A percentile compares a stretch with the other conserved stretches of the same genome.
Conservation (phyloP, 2,888 invertebrate species). For the Tillus elongatus region DNA sequence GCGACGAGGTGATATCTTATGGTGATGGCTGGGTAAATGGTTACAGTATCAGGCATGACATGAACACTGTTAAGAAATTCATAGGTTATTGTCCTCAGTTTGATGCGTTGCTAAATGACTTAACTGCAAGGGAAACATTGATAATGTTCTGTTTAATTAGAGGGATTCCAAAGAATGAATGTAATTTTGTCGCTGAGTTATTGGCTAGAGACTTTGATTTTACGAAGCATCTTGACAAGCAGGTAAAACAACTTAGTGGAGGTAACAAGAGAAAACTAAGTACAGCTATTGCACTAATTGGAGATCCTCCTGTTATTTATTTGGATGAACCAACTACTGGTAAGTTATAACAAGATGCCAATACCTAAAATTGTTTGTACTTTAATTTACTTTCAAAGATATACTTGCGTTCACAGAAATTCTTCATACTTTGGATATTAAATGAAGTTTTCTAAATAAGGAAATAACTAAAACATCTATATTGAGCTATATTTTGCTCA, state of each 20-base stretch:
- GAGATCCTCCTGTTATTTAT: conserved; percentile 47
- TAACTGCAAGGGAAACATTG: conserved; percentile 47
- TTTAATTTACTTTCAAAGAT: too few species aligned
- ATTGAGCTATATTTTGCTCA: too few species aligned
- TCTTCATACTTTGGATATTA: too few species aligned
- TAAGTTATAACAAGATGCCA: conserved; percentile 19
- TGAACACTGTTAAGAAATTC: conserved; percentile 51
- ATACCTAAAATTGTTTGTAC: too few species aligned
- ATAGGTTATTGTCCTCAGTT: conserved; percentile 51
- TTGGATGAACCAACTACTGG: conserved; percentile 50
- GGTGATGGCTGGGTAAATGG: conserved; percentile 59
- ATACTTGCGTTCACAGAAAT: too few species aligned
- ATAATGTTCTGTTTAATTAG: conserved; percentile 45
- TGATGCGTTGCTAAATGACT: conserved; percentile 47
- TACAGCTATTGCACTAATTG: conserved; percentile 47
- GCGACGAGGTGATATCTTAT: conserved; percentile 61
- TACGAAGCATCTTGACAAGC: conserved; percentile 40
- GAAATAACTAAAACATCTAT: too few species aligned
- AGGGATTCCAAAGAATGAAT: conserved; percentile 38
- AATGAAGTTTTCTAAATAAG: too few species aligned
- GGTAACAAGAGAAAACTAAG: conserved; percentile 51
- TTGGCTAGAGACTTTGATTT: conserved; percentile 42
- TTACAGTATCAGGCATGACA: conserved; percentile 40
- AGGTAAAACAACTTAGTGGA: conserved; percentile 42
- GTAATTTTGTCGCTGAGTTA: conserved; percentile 31